Evolutionary conservation across 2,888 invertebrate genomes (phyloP), one percentile per base, ranked within the genome.

Genomic region (Hermaeophaga mercurialis): DNA sequence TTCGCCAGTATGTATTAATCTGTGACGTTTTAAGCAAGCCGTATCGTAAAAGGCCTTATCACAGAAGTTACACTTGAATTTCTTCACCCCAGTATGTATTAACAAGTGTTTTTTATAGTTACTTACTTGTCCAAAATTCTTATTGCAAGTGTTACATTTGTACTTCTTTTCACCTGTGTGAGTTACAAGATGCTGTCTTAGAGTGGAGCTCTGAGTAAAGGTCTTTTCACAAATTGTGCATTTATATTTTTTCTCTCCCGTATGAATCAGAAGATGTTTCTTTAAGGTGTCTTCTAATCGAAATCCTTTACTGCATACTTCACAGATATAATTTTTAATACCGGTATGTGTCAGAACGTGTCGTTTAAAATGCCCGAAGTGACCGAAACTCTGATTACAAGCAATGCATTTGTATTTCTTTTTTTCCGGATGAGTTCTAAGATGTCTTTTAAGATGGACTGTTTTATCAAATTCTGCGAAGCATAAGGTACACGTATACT

Each of bases 371-470:
- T 39, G 39, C 1, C 39, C 39, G 19, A n/a, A 39, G 12, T 39
- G 39, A 11, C 39, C 39, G n/a, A 39, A 39, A 22, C 39, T 39
- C 12, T 39, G 39, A 22, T 39, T 19, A 12, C 39, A 39, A 39
- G 11, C 39, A 12, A 39, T 19, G n/a, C 39, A 39, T 39, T 39
- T 39, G 19, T 39, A 39, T 39, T 39, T 39, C 12, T 39, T 39
- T 19, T 39, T 39, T 22, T 39, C 39, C 19, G 39, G 39, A 22
- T 39, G 39, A 18, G 39, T 14, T 39, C 39, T 18, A 19, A 39
- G 19, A n/a, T 39, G 39, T 3, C 39, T 18, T 22, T 39, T 39
- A 1, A 39, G 22, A 5, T 39, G 11, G n/a, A 39, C 39, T n/a
- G 39, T 39, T 39, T 39, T 39, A 11, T 39, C 39, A 12, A 39